phyloP scores from a whole-genome alignment of 2,113 vertebrate genomes.

The Spea multiplicata region DNA sequence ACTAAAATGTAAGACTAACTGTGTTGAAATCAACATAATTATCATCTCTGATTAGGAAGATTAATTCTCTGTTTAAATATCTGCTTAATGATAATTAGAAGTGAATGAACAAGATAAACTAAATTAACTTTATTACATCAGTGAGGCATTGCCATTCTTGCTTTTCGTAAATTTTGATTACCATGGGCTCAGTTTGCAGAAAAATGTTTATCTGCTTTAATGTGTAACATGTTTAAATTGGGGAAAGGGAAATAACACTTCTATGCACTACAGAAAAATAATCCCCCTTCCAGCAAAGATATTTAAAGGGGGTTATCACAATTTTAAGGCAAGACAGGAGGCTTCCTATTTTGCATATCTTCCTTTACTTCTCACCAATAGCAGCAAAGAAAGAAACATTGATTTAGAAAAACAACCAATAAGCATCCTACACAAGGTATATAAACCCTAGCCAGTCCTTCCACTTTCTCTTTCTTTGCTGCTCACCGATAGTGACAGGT shows the following conservation, averaged over 20 bases:
- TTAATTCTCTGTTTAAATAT: background rate
- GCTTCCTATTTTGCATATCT: no score
- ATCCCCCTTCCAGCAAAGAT: background rate
- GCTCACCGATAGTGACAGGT: no score
- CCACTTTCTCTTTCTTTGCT: no score
- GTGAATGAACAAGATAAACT: constrained; percentile 27
- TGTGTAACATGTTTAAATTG: background rate
- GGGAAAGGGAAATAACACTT: background rate
- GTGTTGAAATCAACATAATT: background rate
- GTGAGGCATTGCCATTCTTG: background rate
- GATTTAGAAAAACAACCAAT: no score
- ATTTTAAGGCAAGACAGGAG: no score
- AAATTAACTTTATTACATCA: constrained; percentile 30
- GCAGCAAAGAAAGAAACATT: no score
- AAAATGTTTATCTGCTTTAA: background rate
- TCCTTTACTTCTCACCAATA: no score
- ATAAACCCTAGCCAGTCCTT: no score
- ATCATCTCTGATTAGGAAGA: constrained; percentile 1
- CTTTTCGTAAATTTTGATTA: background rate
- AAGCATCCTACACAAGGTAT: no score
- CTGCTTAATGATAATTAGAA: background rate
- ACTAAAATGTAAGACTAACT: background rate
- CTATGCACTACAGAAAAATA: background rate
- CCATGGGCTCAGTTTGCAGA: background rate
- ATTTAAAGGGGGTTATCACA: background rate